Percentiles rank a stretch among this genome's conserved stretches.
Conservation (phyloP, 2,888 invertebrate genomes). For the Gari tellinella region DNA sequence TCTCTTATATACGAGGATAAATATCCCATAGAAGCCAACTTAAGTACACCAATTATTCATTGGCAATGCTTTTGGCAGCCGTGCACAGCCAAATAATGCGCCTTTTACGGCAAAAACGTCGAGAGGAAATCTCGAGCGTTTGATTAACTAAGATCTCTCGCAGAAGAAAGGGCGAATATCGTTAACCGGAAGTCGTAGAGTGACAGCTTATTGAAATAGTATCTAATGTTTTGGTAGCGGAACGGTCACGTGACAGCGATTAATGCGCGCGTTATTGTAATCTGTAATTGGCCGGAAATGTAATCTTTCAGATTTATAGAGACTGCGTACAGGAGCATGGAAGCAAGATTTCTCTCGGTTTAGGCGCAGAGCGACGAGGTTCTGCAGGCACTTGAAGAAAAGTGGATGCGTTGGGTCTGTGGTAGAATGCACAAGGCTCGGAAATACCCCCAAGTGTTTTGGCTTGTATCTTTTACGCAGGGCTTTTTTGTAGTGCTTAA, state of each 20-base stretch:
- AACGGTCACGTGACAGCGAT: slow-evolving; percentile 58
- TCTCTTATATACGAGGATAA: too few relatives aligned
- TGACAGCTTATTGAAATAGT: slow-evolving; percentile 66
- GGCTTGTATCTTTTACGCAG: too few relatives aligned
- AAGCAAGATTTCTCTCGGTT: slow-evolving; percentile 23
- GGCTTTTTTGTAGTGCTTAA: too few relatives aligned
- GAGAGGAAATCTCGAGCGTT: slow-evolving; percentile 3
- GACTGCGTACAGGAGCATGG: slow-evolving; percentile 39
- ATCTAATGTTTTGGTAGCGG: slow-evolving; percentile 59
- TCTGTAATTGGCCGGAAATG: slow-evolving; percentile 66
- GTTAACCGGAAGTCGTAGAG: slow-evolving; percentile 53
- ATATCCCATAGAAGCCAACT: not conserved
- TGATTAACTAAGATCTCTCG: slow-evolving; percentile 10
- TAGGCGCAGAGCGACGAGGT: slow-evolving; percentile 28
- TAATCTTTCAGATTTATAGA: slow-evolving; percentile 60
- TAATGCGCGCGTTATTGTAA: slow-evolving; percentile 61
- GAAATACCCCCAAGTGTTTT: too few relatives aligned
- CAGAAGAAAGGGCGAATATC: slow-evolving; percentile 29
- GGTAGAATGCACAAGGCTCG: not conserved
- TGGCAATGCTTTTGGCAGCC: slow-evolving; percentile 12
- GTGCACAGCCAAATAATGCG: slow-evolving; percentile 1
- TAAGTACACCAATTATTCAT: slow-evolving; percentile 8
- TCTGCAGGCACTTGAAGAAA: slow-evolving; percentile 2
- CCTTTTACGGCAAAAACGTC: slow-evolving; percentile 2
- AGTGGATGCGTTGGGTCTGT: not conserved